These are phyloP conservation scores for Staurois parvus DNA, from an alignment of 2,797 vertebrate species.

Conservation along the genomic window DNA sequence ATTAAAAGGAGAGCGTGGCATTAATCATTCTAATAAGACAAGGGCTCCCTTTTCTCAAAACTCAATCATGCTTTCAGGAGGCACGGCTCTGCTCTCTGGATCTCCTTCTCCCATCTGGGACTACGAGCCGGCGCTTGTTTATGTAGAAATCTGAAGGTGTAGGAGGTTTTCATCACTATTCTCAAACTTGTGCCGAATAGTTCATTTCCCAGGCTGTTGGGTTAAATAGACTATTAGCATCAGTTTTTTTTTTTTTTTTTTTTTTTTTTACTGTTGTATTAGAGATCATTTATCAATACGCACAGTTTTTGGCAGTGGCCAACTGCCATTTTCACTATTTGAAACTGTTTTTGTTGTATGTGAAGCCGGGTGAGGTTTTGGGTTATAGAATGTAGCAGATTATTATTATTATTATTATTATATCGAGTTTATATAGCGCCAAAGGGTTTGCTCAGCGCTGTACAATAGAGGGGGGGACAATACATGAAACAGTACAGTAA, in stretches of 20 bases:
- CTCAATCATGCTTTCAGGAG: constrained; percentile 46
- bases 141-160: constrained; percentile 42
- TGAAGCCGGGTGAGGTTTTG: too few species aligned
- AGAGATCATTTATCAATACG: neutral
- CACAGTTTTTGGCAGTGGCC: neutral
- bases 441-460: too few species aligned
- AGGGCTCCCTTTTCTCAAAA: constrained; percentile 41
- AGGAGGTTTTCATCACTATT: constrained; percentile 43
- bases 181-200: constrained; percentile 21
- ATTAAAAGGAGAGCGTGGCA: constrained; percentile 47
- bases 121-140: constrained; percentile 40
- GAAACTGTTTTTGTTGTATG: too few species aligned
- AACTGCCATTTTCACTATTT: neutral
- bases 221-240: neutral
- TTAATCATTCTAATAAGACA: constrained; percentile 56
- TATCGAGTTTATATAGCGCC: too few species aligned
- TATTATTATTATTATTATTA: too few species aligned
- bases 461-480: too few species aligned
- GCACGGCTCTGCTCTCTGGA: constrained; percentile 6
- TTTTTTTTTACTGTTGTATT: neutral
- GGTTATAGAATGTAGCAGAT: too few species aligned
- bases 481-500: too few species aligned
- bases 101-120: constrained; percentile 32
- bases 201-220: constrained; percentile 37
- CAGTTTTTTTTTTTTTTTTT: neutral